These are phyloP conservation scores for Scolanthus callimorphus DNA, from an alignment of 92 coral and sea anemone species.

Conservation along the genomic window DNA sequence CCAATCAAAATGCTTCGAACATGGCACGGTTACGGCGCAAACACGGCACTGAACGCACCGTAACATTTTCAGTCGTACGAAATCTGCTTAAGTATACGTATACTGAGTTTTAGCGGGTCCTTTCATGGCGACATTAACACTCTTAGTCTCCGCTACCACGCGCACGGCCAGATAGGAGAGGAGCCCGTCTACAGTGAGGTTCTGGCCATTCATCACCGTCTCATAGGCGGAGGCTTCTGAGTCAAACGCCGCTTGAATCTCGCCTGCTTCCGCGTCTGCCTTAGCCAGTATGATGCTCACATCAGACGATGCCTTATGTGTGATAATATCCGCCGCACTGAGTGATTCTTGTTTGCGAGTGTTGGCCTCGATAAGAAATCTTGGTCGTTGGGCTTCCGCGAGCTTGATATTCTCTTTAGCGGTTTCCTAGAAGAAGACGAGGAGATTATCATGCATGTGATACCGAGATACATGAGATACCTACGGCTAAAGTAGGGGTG, in stretches of 20 bases:
- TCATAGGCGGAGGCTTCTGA: slow-evolving; percentile 38
- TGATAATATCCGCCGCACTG: slow-evolving; percentile 21
- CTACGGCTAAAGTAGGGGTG: too few relatives aligned
- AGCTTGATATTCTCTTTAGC: slow-evolving; percentile 40
- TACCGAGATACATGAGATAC: too few relatives aligned
- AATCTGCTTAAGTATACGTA: slow-evolving; percentile 39
- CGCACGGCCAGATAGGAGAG: slow-evolving; percentile 36
- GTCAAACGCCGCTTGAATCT: slow-evolving; percentile 26
- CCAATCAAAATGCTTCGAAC: too few relatives aligned
- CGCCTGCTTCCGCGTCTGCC: slow-evolving; percentile 35
- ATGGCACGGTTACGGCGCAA: too few relatives aligned
- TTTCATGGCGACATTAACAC: slow-evolving; percentile 54
- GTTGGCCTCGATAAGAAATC: slow-evolving; percentile 21
- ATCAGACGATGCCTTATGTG: slow-evolving; percentile 32
- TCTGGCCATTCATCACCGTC: slow-evolving; percentile 17
- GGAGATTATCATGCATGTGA: too few relatives aligned
- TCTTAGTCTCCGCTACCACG: slow-evolving; percentile 13
- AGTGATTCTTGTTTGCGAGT: slow-evolving; percentile 34
- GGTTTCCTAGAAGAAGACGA: slow-evolving; percentile 19
- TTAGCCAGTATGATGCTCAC: slow-evolving; percentile 23
- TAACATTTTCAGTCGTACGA: too few relatives aligned
- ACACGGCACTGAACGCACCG: too few relatives aligned
- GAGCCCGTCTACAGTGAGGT: slow-evolving; percentile 34
- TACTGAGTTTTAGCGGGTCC: slow-evolving; percentile 79
- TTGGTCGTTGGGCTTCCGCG: slow-evolving; percentile 30